Evolutionary conservation across 2,113 vertebrate genomes (phyloP).

Genomic region (Elaphurus davidianus): DNA sequence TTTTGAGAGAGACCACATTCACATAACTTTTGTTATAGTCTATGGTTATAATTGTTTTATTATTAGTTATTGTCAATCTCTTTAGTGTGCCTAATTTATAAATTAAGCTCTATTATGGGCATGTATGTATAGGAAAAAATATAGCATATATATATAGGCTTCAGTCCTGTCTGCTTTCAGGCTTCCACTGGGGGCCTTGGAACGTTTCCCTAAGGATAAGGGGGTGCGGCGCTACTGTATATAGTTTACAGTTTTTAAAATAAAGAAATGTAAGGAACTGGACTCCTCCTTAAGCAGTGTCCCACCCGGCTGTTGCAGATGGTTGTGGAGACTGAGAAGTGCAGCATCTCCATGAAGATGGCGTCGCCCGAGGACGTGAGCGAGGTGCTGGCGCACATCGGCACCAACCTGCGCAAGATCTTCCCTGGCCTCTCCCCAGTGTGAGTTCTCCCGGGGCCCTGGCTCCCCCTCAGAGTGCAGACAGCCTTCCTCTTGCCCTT

Average conservation of each 20-base stretch:
- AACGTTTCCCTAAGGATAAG: background rate
- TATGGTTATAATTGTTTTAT: background rate
- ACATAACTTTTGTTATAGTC: background rate
- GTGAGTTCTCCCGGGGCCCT: slow-evolving; percentile 81
- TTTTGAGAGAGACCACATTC: background rate
- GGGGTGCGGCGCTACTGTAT: background rate
- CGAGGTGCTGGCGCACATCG: slow-evolving; percentile 93
- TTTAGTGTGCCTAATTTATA: background rate
- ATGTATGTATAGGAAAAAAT: background rate
- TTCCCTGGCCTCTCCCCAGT: slow-evolving; percentile 92
- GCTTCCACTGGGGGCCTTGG: background rate
- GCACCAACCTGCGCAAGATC: slow-evolving; percentile 92
- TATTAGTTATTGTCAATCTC: background rate
- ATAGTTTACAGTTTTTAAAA: background rate
- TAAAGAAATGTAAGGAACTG: fast-evolving
- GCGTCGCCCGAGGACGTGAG: slow-evolving; percentile 90
- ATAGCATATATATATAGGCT: background rate
- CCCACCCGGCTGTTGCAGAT: slow-evolving; percentile 81
- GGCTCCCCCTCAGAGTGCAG: background rate
- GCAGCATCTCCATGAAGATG: slow-evolving; percentile 91
- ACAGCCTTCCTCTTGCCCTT: background rate
- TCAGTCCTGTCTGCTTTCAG: background rate
- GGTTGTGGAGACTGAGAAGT: slow-evolving; percentile 91
- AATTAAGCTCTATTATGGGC: background rate
- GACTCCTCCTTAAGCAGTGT: background rate